phyloP scores from a whole-genome alignment of 2,888 invertebrate species.

The Nemapogon koenigi region DNA sequence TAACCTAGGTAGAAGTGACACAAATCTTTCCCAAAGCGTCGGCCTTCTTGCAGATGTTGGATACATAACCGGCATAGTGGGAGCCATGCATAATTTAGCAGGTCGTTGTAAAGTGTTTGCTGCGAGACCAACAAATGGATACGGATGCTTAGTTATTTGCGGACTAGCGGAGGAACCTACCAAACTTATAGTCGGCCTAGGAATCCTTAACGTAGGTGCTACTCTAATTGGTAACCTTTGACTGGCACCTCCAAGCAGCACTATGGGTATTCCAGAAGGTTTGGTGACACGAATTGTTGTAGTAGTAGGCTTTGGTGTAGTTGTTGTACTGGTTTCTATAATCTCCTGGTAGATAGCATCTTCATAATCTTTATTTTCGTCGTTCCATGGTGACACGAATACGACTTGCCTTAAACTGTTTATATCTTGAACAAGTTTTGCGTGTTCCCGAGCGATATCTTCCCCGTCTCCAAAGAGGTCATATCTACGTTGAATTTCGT shows the following conservation, averaged over 20 bases:
- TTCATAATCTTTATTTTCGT: conserved; percentile 43
- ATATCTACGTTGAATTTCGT: conserved; percentile 24
- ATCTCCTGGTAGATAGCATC: conserved; percentile 48
- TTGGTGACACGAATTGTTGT: conserved; percentile 19
- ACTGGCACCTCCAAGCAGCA: conserved; percentile 41
- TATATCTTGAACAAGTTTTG: conserved; percentile 53
- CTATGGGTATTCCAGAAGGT: conserved; percentile 32
- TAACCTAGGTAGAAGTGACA: conserved; percentile 38
- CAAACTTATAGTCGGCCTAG: conserved; percentile 35
- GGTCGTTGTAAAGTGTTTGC: conserved; percentile 26
- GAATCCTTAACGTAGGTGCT: conserved; percentile 28
- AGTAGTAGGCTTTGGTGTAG: conserved; percentile 21
- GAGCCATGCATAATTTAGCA: conserved; percentile 35
- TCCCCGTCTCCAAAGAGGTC: conserved; percentile 29
- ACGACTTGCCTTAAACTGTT: conserved; percentile 44
- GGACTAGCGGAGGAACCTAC: conserved; percentile 46
- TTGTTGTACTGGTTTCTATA: conserved; percentile 39
- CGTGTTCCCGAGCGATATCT: conserved; percentile 47
- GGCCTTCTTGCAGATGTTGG: conserved; percentile 28
- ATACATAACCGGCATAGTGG: conserved; percentile 26
- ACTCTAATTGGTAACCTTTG: conserved; percentile 27
- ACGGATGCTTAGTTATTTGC: conserved; percentile 35
- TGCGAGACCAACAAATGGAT: conserved; percentile 41
- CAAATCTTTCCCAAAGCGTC: conserved; percentile 36
- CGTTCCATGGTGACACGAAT: conserved; percentile 35